These are phyloP conservation scores for Brachionus manjavacas DNA, from an alignment of 1,140 invertebrate species.

Conservation along the genomic window DNA sequence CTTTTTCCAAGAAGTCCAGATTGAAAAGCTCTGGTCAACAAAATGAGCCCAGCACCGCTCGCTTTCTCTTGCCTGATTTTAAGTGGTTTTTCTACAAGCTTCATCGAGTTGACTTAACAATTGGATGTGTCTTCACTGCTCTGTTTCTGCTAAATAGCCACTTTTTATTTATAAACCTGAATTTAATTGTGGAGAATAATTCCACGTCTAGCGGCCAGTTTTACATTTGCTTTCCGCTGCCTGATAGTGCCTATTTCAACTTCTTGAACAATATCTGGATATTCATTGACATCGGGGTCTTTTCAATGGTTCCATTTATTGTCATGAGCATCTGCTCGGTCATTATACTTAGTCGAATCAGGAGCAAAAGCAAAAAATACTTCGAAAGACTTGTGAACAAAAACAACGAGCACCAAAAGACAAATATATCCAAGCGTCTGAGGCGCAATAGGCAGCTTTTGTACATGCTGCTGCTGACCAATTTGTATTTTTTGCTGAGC, in stretches of 20 bases:
- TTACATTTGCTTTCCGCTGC: slow-evolving; percentile 26
- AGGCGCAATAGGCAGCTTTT: slow-evolving; percentile 17
- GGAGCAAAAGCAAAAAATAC: slow-evolving; percentile 31
- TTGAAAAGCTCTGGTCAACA: neutral
- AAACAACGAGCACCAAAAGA: neutral
- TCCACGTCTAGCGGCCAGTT: neutral
- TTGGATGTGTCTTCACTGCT: neutral
- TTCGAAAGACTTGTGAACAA: slow-evolving; percentile 2
- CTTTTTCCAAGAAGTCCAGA: neutral
- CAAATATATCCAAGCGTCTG: neutral
- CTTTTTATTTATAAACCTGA: slow-evolving; percentile 1
- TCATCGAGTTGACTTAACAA: neutral
- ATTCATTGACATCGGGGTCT: slow-evolving; percentile 16
- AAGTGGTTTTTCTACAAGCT: neutral
- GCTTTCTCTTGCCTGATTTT: neutral
- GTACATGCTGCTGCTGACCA: slow-evolving; percentile 29
- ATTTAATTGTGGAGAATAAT: neutral
- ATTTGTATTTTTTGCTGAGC: slow-evolving; percentile 33
- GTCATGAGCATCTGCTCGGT: slow-evolving; percentile 21
- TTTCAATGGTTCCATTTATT: slow-evolving; percentile 32
- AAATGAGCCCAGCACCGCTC: neutral
- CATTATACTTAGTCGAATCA: neutral
- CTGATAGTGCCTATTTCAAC: neutral
- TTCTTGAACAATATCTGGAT: slow-evolving; percentile 28
- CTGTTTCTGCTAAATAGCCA: neutral